These are phyloP conservation scores for Diachasma alloeum DNA, from an alignment of 1,140 invertebrate species.

Conservation along the genomic window DNA sequence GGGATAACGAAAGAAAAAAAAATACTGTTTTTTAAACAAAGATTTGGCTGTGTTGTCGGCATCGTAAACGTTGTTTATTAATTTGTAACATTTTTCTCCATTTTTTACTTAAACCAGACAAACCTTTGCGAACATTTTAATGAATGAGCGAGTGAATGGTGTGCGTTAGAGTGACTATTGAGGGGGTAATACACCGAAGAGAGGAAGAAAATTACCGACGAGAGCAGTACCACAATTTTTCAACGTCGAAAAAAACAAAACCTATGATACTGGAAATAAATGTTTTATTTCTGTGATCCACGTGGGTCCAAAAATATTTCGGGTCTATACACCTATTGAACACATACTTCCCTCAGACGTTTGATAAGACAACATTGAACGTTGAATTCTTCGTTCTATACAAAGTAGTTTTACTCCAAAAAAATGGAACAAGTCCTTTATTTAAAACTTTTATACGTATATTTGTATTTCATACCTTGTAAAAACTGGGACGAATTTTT, in stretches of 20 bases:
- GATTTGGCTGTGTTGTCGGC: conserved; percentile 55
- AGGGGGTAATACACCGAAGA: neutral
- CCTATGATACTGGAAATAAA: neutral
- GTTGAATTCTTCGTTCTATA: neutral
- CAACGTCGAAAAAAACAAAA: neutral
- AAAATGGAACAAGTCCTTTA: conserved; percentile 29
- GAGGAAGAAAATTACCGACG: neutral
- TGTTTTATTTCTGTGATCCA: conserved; percentile 18
- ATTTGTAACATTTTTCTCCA: conserved; percentile 8
- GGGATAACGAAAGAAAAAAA: neutral
- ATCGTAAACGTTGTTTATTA: conserved; percentile 38
- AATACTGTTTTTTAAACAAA: conserved; percentile 45
- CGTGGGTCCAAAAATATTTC: conserved; percentile 5
- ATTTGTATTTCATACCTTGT: conserved; percentile 27
- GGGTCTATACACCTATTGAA: neutral
- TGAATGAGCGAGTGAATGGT: conserved; percentile 18
- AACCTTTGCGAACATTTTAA: conserved; percentile 17
- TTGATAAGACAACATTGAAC: neutral
- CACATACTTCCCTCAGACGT: neutral
- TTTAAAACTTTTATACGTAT: conserved; percentile 36
- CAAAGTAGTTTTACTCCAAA: neutral
- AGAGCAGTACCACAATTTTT: conserved; percentile 14
- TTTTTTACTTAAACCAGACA: conserved; percentile 25
- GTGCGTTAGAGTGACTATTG: neutral
- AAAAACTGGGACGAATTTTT: conserved; percentile 30